Evolutionary conservation across 2,888 invertebrate genomes (phyloP).

Genomic region (Sepiola atlantica): DNA sequence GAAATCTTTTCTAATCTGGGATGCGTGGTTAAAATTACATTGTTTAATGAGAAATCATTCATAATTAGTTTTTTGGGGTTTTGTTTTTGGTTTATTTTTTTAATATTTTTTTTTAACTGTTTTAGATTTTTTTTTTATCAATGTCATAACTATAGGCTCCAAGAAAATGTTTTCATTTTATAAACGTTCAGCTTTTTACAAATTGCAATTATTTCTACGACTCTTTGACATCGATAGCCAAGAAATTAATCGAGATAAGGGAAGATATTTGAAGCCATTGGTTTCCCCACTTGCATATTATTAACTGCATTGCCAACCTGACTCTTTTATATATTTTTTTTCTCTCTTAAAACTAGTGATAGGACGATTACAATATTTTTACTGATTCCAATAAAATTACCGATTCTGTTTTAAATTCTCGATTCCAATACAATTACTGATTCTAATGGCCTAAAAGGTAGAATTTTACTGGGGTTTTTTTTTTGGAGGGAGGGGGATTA

Average conservation of each 20-base stretch:
- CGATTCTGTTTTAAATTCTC: too few relatives aligned
- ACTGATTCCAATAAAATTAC: too few relatives aligned
- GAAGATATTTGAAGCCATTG: not conserved
- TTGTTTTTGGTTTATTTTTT: not conserved
- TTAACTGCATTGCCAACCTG: not conserved
- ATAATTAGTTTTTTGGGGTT: not conserved
- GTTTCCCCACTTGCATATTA: not conserved
- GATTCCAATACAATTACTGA: too few relatives aligned
- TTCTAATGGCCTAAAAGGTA: too few relatives aligned
- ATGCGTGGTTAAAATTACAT: not conserved
- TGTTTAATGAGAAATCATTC: not conserved
- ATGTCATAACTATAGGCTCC: too few relatives aligned
- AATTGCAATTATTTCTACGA: not conserved
- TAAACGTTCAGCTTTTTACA: not conserved
- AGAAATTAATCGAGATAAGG: not conserved
- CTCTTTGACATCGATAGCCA: not conserved
- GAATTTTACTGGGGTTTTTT: too few relatives aligned
- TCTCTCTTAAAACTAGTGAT: not conserved
- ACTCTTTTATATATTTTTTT: not conserved
- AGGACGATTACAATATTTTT: too few relatives aligned
- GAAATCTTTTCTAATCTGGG: not conserved
- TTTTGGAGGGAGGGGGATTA: too few relatives aligned
- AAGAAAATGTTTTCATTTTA: not conserved
- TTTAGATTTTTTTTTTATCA: not conserved
- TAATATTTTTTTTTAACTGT: not conserved